These are phyloP conservation scores for Boleophthalmus pectinirostris DNA, from an alignment of 2,113 vertebrate genomes.

Conservation along the genomic window DNA sequence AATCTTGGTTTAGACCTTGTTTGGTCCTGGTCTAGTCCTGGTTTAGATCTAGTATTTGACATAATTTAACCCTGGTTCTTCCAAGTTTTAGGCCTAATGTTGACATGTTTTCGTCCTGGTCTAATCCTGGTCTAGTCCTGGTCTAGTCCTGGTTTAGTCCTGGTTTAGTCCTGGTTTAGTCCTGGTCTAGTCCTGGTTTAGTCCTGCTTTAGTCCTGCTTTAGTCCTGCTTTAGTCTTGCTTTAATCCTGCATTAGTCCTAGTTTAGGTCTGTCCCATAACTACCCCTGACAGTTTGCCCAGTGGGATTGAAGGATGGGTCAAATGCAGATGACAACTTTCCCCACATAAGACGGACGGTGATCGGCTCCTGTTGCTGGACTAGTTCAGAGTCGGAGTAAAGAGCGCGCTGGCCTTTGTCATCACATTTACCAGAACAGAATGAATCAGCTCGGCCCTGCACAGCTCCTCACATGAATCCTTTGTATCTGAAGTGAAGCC, in stretches of 20 bases:
- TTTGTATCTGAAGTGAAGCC: constrained; percentile 5
- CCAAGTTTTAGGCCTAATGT: neutral
- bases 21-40: too few relatives aligned
- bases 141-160: neutral
- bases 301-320: neutral
- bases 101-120: neutral
- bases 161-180: neutral
- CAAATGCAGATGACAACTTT: neutral
- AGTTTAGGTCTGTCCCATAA: too few relatives aligned
- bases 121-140: neutral
- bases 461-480: neutral
- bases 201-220: neutral
- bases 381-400: neutral
- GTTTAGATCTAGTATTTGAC: too few relatives aligned
- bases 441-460: neutral
- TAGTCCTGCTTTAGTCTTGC: too few relatives aligned
- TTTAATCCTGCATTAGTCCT: neutral
- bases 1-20: too few relatives aligned
- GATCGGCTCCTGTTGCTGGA: neutral
- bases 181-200: neutral
- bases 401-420: neutral
- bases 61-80: too few relatives aligned
- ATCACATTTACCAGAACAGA: neutral
- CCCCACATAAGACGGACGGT: neutral
- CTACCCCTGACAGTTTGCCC: too few relatives aligned